Evolutionary conservation across 2,888 invertebrate genomes (phyloP).

Genomic region (Agrochola lychnidis): DNA sequence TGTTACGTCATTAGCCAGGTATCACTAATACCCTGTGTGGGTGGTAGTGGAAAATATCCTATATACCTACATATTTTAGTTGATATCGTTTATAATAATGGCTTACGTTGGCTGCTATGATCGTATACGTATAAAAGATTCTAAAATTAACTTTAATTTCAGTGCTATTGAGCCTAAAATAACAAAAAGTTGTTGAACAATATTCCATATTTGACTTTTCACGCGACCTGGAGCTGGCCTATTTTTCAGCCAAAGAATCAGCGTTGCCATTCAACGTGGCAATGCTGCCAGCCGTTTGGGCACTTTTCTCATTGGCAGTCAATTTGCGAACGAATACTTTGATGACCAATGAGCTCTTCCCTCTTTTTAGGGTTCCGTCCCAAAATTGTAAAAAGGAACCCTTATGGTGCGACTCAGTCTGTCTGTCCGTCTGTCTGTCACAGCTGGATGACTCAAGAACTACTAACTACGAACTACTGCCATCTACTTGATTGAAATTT

Average conservation of each 20-base stretch:
- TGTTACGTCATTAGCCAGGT: slow-evolving; percentile 15
- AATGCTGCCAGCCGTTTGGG: not conserved
- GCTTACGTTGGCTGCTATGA: not conserved
- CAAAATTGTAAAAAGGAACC: no score
- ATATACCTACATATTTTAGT: not conserved
- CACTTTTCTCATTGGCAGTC: not conserved
- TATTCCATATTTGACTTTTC: not conserved
- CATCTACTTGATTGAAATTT: no score
- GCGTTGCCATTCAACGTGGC: not conserved
- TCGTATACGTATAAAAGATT: no score
- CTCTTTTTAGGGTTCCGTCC: not conserved
- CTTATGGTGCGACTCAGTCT: no score
- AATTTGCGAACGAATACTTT: not conserved
- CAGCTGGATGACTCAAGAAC: no score
- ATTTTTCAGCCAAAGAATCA: no score
- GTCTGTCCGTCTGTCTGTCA: no score
- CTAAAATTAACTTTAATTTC: not conserved
- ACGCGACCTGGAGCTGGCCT: not conserved
- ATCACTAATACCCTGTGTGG: not conserved
- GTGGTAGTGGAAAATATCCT: not conserved
- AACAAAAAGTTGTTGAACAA: not conserved
- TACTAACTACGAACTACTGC: no score
- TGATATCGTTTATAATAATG: not conserved
- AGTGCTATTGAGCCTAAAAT: no score
- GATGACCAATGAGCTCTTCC: not conserved